Conservation (phyloP, 2,888 invertebrate species). For the Blastobasis lacticolella region DNA sequence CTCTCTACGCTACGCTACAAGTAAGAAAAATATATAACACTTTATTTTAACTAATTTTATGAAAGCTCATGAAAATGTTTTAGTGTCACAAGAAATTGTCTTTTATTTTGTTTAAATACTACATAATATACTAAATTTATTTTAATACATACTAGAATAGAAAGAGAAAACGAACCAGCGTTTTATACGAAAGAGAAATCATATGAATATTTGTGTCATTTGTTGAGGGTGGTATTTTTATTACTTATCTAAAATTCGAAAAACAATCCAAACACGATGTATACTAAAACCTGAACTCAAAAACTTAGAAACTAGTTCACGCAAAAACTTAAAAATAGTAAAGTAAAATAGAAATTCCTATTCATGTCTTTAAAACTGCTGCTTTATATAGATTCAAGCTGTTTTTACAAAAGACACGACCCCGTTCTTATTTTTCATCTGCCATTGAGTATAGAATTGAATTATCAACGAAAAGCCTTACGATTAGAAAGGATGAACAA, state of each 20-base stretch:
- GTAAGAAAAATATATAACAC: slow-evolving; percentile 69
- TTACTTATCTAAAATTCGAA: slow-evolving; percentile 18
- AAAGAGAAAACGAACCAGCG: slow-evolving; percentile 36
- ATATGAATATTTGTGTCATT: slow-evolving; percentile 3
- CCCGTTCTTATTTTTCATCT: too few species aligned
- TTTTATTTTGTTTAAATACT: slow-evolving; percentile 49
- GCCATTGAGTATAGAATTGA: too few species aligned
- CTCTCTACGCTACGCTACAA: slow-evolving; percentile 52
- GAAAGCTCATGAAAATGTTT: slow-evolving; percentile 67
- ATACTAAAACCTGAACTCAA: slow-evolving; percentile 14
- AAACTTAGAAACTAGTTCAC: slow-evolving; percentile 45
- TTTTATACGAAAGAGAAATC: slow-evolving; percentile 7
- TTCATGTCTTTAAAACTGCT: slow-evolving; percentile 67
- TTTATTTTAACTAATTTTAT: slow-evolving; percentile 50
- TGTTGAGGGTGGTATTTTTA: not conserved
- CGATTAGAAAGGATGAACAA: too few species aligned
- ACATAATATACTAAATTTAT: slow-evolving; percentile 36
- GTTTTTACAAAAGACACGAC: slow-evolving; percentile 21
- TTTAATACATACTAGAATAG: slow-evolving; percentile 22
- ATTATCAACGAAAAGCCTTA: too few species aligned
- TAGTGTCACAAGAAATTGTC: slow-evolving; percentile 64
- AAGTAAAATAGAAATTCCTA: slow-evolving; percentile 41
- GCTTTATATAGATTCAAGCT: slow-evolving; percentile 38
- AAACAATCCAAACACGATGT: slow-evolving; percentile 35
- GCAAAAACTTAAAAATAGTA: slow-evolving; percentile 44